These are phyloP conservation scores for Delia radicum DNA, from an alignment of 1,140 invertebrate species.

Conservation along the genomic window DNA sequence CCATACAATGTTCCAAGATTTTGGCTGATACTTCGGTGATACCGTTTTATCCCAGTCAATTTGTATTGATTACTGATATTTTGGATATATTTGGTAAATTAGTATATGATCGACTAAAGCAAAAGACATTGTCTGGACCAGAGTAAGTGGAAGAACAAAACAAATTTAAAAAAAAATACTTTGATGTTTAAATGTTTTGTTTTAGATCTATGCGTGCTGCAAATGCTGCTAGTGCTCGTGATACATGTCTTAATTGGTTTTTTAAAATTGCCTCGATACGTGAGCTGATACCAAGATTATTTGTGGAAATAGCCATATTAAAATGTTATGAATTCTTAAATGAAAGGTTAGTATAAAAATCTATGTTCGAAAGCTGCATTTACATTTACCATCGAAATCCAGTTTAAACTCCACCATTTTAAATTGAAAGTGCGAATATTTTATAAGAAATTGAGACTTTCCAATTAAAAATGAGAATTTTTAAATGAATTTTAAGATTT, in stretches of 20 bases:
- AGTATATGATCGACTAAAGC: constrained; percentile 83
- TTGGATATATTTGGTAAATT: constrained; percentile 92
- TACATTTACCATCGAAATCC: no score
- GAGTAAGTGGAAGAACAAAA: constrained; percentile 60
- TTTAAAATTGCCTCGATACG: constrained; percentile 97
- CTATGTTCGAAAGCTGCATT: no score
- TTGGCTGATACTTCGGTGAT: constrained; percentile 84
- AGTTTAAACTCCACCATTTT: no score
- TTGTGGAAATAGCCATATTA: constrained; percentile 90
- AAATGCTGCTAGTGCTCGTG: constrained; percentile 80
- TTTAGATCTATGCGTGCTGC: constrained; percentile 12
- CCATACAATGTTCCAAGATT: constrained; percentile 93
- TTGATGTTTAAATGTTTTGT: background rate
- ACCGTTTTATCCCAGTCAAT: constrained; percentile 97
- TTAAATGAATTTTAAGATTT: no score
- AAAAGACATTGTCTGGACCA: constrained; percentile 67
- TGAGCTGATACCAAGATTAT: constrained; percentile 91
- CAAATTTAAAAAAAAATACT: no score
- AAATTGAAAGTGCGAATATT: no score
- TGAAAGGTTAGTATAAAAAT: constrained; percentile 62
- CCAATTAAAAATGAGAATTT: no score
- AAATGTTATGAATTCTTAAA: constrained; percentile 87
- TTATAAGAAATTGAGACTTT: background rate
- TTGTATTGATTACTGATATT: constrained; percentile 93
- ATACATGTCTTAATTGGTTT: constrained; percentile 98